Evolutionary conservation across 2,113 vertebrate genomes (phyloP), one percentile per base, ranked within the genome.

Genomic region (Glaucomys volans): DNA sequence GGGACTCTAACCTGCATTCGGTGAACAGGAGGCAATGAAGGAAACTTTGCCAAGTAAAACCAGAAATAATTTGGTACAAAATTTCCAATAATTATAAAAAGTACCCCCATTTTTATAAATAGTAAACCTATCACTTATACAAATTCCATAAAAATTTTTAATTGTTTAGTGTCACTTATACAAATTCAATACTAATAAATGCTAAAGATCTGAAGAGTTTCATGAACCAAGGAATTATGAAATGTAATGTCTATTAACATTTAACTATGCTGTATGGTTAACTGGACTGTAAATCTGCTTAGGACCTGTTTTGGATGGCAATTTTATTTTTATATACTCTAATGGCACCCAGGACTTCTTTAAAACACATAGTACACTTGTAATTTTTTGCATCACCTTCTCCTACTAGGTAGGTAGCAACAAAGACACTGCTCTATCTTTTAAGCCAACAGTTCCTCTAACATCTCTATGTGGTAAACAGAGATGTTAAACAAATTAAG

Each of bases 71-170:
- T 62, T 66, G 42, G 10, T 62, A 86, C 24, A 90, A 90, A 87
- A 76, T 76, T 92, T 79, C 76, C 32, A 71, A 83, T 35, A 90
- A 83, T 64, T 89, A 69, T 24, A 35, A 69, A 54, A 93, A 22
- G 37, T 84, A 64, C 57, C 94, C 42, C 57, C 44, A 59, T 44
- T 97, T 97, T 95, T 92, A 90, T n/a, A 86, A 97, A 87, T 18
- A 84, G 13, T 69, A 92, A 90, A 87, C 2, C 30, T 94, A 4
- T 50, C 64, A 54, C 52, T 54, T 54, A 59, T 59, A 26, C 57
- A 59, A 59, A 59, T 59, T 59, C 20, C 57, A 59, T 59, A 59
- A 72, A 84, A 90, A 89, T 1, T 28, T 86, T 81, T 57, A 37
- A 59, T 26, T 59, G 10, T 67, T 67, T 67, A 32, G 6, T 75